Base-by-base conservation (phyloP, 2,797 vertebrate species). In the Sciurus carolinensis region DNA sequence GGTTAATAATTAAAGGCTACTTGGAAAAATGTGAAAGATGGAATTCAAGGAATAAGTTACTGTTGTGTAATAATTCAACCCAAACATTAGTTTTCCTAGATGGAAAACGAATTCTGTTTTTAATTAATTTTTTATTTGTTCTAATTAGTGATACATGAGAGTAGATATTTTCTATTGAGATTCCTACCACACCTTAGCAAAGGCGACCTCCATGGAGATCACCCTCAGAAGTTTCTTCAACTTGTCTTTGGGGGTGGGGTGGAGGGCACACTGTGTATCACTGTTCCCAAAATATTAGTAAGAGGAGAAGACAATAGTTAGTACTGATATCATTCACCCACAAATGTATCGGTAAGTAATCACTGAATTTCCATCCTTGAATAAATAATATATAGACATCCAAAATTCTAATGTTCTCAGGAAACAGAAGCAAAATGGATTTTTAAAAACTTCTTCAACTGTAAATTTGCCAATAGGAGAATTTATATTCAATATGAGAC, bases 1-100 rank as follows among this genome's bases (percentile, higher is more conserved):
- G 2, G 36, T 83, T 86, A 28, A 87, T 89, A 42, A 62, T 24
- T 15, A 39, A 82, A 96, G 96, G 3, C n/a, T 89, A 44, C 15
- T 62, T 86, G 10, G 52, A 87, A 87, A 88, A 67, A 33, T 0
- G 77, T 90, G 93, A 83, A 88, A 80, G 71, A 72, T 47, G 30
- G 3, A 36, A 42, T 95, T 83, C n/a, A 79, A 80, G 81, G 62
- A 8, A 50, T 64, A 73, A 91, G 44, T 22, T 71, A 57, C 76
- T 36, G 10, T 22, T 39, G 8, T 28, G 20, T 44, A 80, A 39
- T 22, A 24, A n/a, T 39, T 97, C 39, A 59, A 64, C 92, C 15
- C 72, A 73, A 95, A 77, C 20, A 79, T 12, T 12, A 81, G 22
- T 73, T 77, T 91, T 67, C 26, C 5, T 59, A 59, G 44, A 72